Evolutionary conservation across 2,797 vertebrate genomes (phyloP).

Genomic region (Discoglossus pictus): DNA sequence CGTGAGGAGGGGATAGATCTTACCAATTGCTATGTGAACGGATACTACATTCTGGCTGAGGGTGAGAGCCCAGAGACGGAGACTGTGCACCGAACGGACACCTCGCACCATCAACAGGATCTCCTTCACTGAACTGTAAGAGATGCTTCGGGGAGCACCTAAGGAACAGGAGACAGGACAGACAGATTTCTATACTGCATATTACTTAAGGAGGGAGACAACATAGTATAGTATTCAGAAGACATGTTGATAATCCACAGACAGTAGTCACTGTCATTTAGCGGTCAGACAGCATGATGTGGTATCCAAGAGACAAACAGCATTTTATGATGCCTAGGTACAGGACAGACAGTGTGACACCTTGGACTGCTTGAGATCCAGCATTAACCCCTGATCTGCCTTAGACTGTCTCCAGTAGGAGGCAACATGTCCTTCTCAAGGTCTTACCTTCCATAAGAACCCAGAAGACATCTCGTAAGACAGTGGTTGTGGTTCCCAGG

Average conservation of each 20-base stretch:
- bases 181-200: too few relatives aligned
- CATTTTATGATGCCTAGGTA: neutral
- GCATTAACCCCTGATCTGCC: too few relatives aligned
- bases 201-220: too few relatives aligned
- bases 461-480: conserved; percentile 88
- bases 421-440: neutral
- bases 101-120: conserved; percentile 80
- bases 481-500: conserved; percentile 87
- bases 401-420: too few relatives aligned
- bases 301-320: neutral
- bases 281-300: too few relatives aligned
- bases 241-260: too few relatives aligned
- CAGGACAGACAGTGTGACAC: neutral
- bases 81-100: conserved; percentile 81
- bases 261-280: too few relatives aligned
- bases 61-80: conserved; percentile 91
- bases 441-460: conserved; percentile 92
- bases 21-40: conserved; percentile 87
- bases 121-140: conserved; percentile 85
- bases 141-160: conserved; percentile 82
- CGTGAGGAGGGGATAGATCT: conserved; percentile 44
- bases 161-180: conserved; percentile 16
- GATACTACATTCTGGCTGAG: conserved; percentile 78
- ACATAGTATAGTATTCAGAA: too few relatives aligned
- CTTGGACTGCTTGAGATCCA: neutral